A percentile compares a stretch with the other conserved stretches of the same genome.
phyloP scores from a whole-genome alignment of 2,888 invertebrate species.

The Autographa gamma region DNA sequence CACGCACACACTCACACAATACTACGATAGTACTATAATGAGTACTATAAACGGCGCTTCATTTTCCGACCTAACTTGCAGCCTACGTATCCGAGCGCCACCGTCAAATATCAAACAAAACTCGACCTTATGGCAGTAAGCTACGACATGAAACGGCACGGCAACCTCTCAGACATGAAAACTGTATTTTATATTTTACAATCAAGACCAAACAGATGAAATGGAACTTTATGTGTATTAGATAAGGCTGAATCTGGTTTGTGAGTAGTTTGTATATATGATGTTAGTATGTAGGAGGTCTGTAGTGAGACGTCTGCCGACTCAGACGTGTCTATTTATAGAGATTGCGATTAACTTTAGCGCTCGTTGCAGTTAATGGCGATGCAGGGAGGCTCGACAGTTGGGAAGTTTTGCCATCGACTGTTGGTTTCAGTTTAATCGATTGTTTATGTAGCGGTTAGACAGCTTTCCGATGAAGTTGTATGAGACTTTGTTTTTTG shows the following conservation, averaged over 20 bases:
- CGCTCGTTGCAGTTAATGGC: slow-evolving; percentile 69
- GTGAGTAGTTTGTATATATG: slow-evolving; percentile 47
- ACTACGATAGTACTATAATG: slow-evolving; percentile 84
- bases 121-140: slow-evolving; percentile 56
- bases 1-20: slow-evolving; percentile 69
- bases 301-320: slow-evolving; percentile 79
- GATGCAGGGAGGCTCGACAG: slow-evolving; percentile 62
- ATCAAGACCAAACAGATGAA: slow-evolving; percentile 14
- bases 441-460: slow-evolving; percentile 67
- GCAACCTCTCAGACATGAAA: slow-evolving; percentile 45
- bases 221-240: slow-evolving; percentile 24
- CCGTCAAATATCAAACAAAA: slow-evolving; percentile 47
- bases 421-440: slow-evolving; percentile 65
- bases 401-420: slow-evolving; percentile 60
- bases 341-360: slow-evolving; percentile 78
- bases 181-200: slow-evolving; percentile 58
- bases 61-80: slow-evolving; percentile 82
- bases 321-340: slow-evolving; percentile 86
- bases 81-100: slow-evolving; percentile 69
- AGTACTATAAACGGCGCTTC: slow-evolving; percentile 86
- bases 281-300: slow-evolving; percentile 55
- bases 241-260: slow-evolving; percentile 53
- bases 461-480: slow-evolving; percentile 48
- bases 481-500: slow-evolving; percentile 37
- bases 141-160: slow-evolving; percentile 59